phyloP scores from a whole-genome alignment of 2,888 invertebrate genomes.

The Galeruca laticollis region DNA sequence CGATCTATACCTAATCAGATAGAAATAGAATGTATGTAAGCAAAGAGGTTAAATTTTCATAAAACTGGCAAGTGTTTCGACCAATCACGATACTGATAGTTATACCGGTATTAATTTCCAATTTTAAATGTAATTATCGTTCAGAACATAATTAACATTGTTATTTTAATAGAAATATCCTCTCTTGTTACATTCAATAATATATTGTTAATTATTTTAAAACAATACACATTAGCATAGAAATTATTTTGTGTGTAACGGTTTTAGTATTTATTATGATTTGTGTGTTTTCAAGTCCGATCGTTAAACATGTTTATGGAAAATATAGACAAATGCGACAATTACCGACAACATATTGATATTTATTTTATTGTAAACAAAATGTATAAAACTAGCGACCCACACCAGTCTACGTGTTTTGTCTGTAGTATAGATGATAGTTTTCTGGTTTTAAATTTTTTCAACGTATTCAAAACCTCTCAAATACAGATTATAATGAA shows the following conservation, averaged over 20 bases:
- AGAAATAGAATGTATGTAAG: too few species aligned
- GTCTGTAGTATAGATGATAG: too few species aligned
- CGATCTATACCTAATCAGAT: too few species aligned
- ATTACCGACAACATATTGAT: too few species aligned
- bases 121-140: slow-evolving; percentile 28
- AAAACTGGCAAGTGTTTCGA: slow-evolving; percentile 5
- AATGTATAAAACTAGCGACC: too few species aligned
- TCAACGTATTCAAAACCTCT: too few species aligned
- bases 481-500: too few species aligned
- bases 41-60: slow-evolving; percentile 7
- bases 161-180: slow-evolving; percentile 31
- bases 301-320: too few species aligned
- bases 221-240: slow-evolving; percentile 21
- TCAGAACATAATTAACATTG: slow-evolving; percentile 29
- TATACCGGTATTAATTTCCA: slow-evolving; percentile 24
- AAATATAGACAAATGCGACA: too few species aligned
- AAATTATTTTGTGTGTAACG: background rate
- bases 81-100: slow-evolving; percentile 20
- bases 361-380: too few species aligned
- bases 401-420: too few species aligned
- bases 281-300: background rate
- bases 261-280: background rate
- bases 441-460: too few species aligned
- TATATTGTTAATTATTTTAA: slow-evolving; percentile 23
- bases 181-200: background rate